A percentile compares a stretch with the other conserved stretches of the same genome.
phyloP scores from a whole-genome alignment of 2,797 vertebrate species.

The Acrossocheilus fasciatus region DNA sequence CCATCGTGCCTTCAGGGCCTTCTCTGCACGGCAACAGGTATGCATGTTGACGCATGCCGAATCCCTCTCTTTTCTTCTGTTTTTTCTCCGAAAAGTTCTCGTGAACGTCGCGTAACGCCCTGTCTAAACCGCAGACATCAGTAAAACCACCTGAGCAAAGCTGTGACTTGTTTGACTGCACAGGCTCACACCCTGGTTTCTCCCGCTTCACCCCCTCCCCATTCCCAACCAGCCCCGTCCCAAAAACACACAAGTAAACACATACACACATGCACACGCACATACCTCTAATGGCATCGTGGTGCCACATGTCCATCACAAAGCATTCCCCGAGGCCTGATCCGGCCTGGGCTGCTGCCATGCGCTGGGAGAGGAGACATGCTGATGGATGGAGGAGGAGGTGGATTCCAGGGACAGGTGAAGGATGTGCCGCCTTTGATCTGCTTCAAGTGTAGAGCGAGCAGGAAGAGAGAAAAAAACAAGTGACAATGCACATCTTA shows the following conservation, averaged over 20 bases:
- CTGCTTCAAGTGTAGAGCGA: constrained; percentile 77
- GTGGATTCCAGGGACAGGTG: constrained; percentile 85
- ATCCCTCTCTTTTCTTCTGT: constrained; percentile 70
- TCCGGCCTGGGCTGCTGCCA: constrained; percentile 65
- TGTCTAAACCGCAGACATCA: constrained; percentile 86
- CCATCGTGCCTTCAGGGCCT: constrained; percentile 78
- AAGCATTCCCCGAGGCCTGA: constrained; percentile 63
- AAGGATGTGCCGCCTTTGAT: constrained; percentile 80
- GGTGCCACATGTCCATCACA: constrained; percentile 71
- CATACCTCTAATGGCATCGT: constrained; percentile 42
- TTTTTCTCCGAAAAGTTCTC: constrained; percentile 59
- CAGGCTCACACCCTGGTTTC: constrained; percentile 69
- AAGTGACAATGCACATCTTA: constrained; percentile 53
- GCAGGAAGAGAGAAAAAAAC: constrained; percentile 75
- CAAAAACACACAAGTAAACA: constrained; percentile 47
- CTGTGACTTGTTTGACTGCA: constrained; percentile 81
- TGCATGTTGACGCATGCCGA: constrained; percentile 84
- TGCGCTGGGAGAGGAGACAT: constrained; percentile 66
- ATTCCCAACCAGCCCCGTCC: constrained; percentile 36
- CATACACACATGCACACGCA: neutral
- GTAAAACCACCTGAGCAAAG: constrained; percentile 75
- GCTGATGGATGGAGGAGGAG: constrained; percentile 75
- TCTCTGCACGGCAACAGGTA: constrained; percentile 79
- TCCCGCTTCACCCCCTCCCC: constrained; percentile 11
- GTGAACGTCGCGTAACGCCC: constrained; percentile 80